These are phyloP conservation scores for Seira ritae DNA, from an alignment of 2,888 invertebrate species.

Conservation along the genomic window DNA sequence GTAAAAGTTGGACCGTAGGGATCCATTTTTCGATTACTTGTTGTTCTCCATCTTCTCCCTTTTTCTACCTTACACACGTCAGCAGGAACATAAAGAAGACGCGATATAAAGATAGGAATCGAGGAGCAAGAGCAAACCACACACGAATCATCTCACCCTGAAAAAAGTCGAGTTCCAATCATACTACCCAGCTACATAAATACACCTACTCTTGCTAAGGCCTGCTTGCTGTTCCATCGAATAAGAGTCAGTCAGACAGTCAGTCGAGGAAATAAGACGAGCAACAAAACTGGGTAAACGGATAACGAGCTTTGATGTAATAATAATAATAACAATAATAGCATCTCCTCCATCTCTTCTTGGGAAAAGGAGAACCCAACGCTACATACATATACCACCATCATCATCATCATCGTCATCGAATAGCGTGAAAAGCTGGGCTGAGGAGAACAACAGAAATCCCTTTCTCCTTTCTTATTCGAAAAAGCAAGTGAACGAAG, in stretches of 20 bases:
- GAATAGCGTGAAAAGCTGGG: slow-evolving; percentile 7
- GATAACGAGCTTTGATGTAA: slow-evolving; percentile 62
- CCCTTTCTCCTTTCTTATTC: not conserved
- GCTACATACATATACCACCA: too few species aligned
- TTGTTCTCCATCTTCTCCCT: slow-evolving; percentile 42
- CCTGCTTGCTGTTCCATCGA: not conserved
- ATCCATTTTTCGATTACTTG: slow-evolving; percentile 63
- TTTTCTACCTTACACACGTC: slow-evolving; percentile 6
- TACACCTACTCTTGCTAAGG: too few species aligned
- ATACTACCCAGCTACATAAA: not conserved
- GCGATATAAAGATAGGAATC: not conserved
- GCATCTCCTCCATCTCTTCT: slow-evolving; percentile 27
- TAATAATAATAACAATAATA: slow-evolving; percentile 56
- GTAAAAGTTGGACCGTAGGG: slow-evolving; percentile 61
- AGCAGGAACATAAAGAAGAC: slow-evolving; percentile 8
- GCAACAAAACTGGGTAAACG: slow-evolving; percentile 37
- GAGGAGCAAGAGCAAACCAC: not conserved
- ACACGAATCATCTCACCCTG: not conserved
- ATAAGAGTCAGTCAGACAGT: slow-evolving; percentile 11
- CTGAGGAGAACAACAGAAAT: not conserved
- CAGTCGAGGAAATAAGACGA: slow-evolving; percentile 8
- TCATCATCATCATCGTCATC: too few species aligned
- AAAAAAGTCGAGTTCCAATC: not conserved
- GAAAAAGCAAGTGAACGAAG: not conserved
- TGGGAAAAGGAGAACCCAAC: not conserved